These are phyloP conservation scores for Crepidodera aurea DNA, from an alignment of 2,888 invertebrate species.

Conservation along the genomic window DNA sequence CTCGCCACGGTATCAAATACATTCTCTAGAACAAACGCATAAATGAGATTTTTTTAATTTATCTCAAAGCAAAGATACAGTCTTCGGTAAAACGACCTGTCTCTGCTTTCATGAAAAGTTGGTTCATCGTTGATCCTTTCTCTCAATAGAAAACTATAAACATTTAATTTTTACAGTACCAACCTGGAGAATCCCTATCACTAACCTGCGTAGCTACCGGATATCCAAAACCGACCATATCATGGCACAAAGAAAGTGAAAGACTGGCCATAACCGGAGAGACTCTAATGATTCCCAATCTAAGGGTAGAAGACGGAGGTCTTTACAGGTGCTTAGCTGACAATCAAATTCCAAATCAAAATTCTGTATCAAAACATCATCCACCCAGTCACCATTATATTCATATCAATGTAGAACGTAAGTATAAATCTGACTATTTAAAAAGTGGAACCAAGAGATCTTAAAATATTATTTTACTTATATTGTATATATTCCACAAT, in stretches of 20 bases:
- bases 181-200: slow-evolving; percentile 57
- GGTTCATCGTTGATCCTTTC: too few relatives aligned
- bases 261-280: slow-evolving; percentile 51
- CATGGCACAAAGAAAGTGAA: slow-evolving; percentile 56
- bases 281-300: slow-evolving; percentile 54
- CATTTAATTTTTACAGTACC: slow-evolving; percentile 53
- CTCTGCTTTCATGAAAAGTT: too few relatives aligned
- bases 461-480: too few relatives aligned
- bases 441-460: too few relatives aligned
- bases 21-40: too few relatives aligned
- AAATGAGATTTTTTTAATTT: too few relatives aligned
- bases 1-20: too few relatives aligned
- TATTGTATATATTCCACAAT: too few relatives aligned
- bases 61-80: too few relatives aligned
- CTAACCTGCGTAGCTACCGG: slow-evolving; percentile 61
- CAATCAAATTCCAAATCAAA: slow-evolving; percentile 54
- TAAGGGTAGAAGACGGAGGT: slow-evolving; percentile 57
- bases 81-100: too few relatives aligned
- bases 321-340: slow-evolving; percentile 62
- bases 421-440: too few relatives aligned
- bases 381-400: slow-evolving; percentile 54
- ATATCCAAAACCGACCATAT: slow-evolving; percentile 60
- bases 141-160: too few relatives aligned
- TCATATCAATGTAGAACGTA: slow-evolving; percentile 56
- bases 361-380: not conserved